phyloP scores from a whole-genome alignment of 2,113 vertebrate genomes.

The Podocnemis expansa region DNA sequence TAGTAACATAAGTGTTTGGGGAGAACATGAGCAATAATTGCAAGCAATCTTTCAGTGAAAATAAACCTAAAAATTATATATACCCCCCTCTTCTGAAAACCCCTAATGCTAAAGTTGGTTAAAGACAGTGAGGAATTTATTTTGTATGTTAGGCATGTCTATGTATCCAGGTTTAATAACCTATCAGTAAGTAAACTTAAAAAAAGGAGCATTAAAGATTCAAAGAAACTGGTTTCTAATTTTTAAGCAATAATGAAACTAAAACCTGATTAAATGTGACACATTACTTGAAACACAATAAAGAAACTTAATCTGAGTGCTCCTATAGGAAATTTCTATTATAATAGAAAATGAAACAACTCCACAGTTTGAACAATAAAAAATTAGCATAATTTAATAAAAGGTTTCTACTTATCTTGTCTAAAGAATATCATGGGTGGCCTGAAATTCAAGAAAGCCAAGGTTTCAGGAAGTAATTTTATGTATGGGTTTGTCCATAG shows the following conservation, averaged over 20 bases:
- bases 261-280: constrained; percentile 80
- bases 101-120: constrained; percentile 76
- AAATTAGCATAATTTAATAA: constrained; percentile 83
- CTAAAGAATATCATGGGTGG: constrained; percentile 29
- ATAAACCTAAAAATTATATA: constrained; percentile 80
- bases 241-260: constrained; percentile 70
- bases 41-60: constrained; percentile 77
- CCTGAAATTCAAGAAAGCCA: constrained; percentile 49
- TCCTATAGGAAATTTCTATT: constrained; percentile 75
- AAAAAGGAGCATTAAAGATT: constrained; percentile 69
- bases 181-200: constrained; percentile 66
- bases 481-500: background rate
- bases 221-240: constrained; percentile 63
- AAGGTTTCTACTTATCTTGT: constrained; percentile 69
- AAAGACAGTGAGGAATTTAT: constrained; percentile 74
- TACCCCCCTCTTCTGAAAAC: too few relatives aligned
- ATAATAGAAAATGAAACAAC: constrained; percentile 79
- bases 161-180: constrained; percentile 73
- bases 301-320: constrained; percentile 65
- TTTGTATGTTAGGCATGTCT: constrained; percentile 68
- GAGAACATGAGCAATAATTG: constrained; percentile 82
- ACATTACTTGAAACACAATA: constrained; percentile 71
- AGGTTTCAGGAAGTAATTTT: background rate
- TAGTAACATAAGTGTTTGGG: constrained; percentile 84
- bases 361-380: constrained; percentile 80